Evolutionary conservation across 2,888 invertebrate species (phyloP), one percentile per base, ranked within the genome.

Genomic region (Eupeodes latifasciatus): DNA sequence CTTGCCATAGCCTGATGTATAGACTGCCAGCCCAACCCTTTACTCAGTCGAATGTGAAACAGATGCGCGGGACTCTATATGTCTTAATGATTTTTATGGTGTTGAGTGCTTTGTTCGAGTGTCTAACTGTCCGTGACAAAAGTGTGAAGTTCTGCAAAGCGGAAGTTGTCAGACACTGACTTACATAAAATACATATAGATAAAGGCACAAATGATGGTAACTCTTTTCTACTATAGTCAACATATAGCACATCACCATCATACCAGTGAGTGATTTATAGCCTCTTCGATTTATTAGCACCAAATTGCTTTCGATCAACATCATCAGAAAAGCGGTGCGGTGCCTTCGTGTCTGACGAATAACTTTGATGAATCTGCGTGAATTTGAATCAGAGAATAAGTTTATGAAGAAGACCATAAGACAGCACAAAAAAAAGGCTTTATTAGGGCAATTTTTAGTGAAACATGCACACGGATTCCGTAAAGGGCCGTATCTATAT

Each of bases 31-130:
- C 86, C 87, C 80, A 87, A 87, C 87, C 87, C 87, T 87, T 87
- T 72, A 76, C 67, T 81, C 80, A 87, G 62, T 87, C 55, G 47
- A 19, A 81, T 87, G 87, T 87, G 84, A 87, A 80, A 81, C 84
- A 84, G 87, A 89, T 85, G 89, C 89, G 88, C 77, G 77, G 62
- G 77, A 78, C 78, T 75, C 27, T 27, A 27, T 27, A 72, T 76
- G 79, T 85, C 89, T 89, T 89, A 89, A 89, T 89, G 89, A 82
- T 89, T 89, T 89, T 85, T 89, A 85, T 88, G 85, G 88, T 88
- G 88, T 88, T 88, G 88, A 88, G 85, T 88, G 85, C 85, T 88
- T 88, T 88, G 81, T 88, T 69, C 88, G 64, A 79, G 55, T 69
- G 79, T 4, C 81, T 89, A 89, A 89, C 85, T 89, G 85, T 40